Evolutionary conservation across 1,140 invertebrate species (phyloP), one percentile per base, ranked within the genome.

Genomic region (Atta colombica): DNA sequence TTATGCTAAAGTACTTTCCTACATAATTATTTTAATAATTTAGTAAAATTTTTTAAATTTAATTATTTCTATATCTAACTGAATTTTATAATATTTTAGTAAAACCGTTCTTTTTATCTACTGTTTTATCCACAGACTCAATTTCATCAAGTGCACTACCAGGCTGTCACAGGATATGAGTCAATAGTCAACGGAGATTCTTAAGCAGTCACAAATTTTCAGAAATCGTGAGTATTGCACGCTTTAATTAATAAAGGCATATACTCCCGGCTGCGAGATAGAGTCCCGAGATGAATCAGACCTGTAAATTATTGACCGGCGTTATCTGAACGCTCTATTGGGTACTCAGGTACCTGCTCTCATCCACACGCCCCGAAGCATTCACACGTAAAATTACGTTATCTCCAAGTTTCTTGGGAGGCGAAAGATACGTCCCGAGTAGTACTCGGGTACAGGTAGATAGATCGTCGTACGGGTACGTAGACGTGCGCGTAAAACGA

Each of bases 211-310:
- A 18, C 12, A 18, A 60, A 72, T 61, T 74, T 78, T 63, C 58
- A 84, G 68, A 80, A 86, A 85, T 49, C 55, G 49, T 66, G 81
- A 31, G 81, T 31, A 58, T 55, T 25, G 65, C 78, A 90, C 87
- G 91, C 92, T 94, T 93, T 94, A 95, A 94, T 94, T 94, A 95
- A 95, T 94, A 92, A 91, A 91, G 90, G 93, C 92, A 93, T 92
- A 65, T 75, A 88, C 68, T 61, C 61, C 88, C 72, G 85, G 39
- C 35, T n/a, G 77, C 55, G 49, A 61, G 88, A 89, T 81, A 77
- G 69, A 63, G 16, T 4, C 91, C 86, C 87, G 86, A 87, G 89
- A 89, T 94, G 92, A 94, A 94, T 93, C 91, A 93, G 86, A 87
- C 85, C 87, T 74, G 90, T 94, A 94, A 94, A 90, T 94, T 94